Evolutionary conservation across 2,797 vertebrate species (phyloP), one percentile per base, ranked within the genome.

Genomic region (Molothrus ater): DNA sequence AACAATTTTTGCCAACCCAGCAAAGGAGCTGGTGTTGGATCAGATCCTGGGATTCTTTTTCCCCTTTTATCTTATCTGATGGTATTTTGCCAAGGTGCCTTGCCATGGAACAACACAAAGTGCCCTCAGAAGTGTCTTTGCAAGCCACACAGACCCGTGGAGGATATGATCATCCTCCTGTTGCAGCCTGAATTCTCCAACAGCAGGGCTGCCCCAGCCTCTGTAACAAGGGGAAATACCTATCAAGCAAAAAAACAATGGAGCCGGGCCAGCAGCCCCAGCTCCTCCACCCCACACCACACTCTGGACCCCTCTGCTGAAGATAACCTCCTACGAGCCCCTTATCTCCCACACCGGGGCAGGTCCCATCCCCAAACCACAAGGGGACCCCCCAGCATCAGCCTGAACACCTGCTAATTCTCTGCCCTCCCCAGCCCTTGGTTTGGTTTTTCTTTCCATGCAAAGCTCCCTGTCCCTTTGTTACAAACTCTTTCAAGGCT

Each of bases 1-100:
- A 88, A 94, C 70, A 70, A 66, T 57, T 94, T 92, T 86, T 84
- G 78, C 76, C 80, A 92, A 11, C 7, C 31, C 71, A 90, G 93
- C 74, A 73, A 93, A 95, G 70, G 26, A 88, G 54, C 25, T 42
- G 54, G 7, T 50, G 59, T 17, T 66, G 80, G 80, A 88, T 53
- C 91, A 90, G 70, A 88, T 6, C 11, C 38, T 50, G 56, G 26
- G 24, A 51, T 43, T 54, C 40, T 83, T 91, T 47, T 24, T 18
- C 32, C 42, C 34, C 17, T 80, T 91, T 65, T 78, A 43, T 80
- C 36, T 65, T 38, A 32, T 54, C 71, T 16, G 1, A 4, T n/a
- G 1, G 9, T 10, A 6, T 45, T 60, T 64, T 69, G 26, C 82
- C 70, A 80, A 45, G 86, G 60, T 2, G 34, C 24, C 31, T 70